Conservation (phyloP, 2,797 vertebrate genomes). For the Cryptoblepharus egeriae region DNA sequence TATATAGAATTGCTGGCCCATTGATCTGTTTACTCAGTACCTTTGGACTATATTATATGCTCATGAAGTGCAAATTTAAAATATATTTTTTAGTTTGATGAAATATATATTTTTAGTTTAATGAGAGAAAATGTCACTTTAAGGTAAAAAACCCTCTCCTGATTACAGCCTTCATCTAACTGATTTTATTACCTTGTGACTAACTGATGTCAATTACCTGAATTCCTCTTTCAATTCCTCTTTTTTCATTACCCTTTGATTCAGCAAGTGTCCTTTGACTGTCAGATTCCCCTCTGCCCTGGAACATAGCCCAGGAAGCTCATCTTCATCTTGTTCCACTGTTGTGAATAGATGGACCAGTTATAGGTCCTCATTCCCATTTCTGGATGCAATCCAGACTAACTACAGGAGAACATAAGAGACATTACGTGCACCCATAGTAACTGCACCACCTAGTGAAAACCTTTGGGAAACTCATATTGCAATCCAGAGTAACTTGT, state of each 20-base stretch:
- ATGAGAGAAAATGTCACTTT: neutral
- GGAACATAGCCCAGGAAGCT: constrained; percentile 3
- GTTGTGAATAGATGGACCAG: constrained; percentile 4
- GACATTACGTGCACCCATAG: too few relatives aligned
- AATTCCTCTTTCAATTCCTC: neutral
- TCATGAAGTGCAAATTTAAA: neutral
- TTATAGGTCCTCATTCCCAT: neutral
- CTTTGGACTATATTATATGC: neutral
- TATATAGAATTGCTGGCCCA: too few relatives aligned
- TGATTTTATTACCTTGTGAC: neutral
- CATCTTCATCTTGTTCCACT: constrained; percentile 9
- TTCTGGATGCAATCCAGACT: too few relatives aligned
- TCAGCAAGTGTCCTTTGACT: neutral
- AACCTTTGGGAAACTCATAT: too few relatives aligned
- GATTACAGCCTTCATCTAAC: neutral
- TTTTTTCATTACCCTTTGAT: neutral
- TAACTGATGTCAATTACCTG: neutral
- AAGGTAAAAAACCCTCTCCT: neutral
- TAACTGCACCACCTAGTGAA: too few relatives aligned
- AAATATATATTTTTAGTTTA: too few relatives aligned
- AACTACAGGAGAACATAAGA: too few relatives aligned
- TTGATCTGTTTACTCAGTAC: neutral
- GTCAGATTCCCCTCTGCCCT: neutral
- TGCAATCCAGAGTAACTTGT: too few relatives aligned
- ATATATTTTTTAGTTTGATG: neutral